Conservation (phyloP, 2,113 vertebrate genomes). For the Eublepharis macularius region DNA sequence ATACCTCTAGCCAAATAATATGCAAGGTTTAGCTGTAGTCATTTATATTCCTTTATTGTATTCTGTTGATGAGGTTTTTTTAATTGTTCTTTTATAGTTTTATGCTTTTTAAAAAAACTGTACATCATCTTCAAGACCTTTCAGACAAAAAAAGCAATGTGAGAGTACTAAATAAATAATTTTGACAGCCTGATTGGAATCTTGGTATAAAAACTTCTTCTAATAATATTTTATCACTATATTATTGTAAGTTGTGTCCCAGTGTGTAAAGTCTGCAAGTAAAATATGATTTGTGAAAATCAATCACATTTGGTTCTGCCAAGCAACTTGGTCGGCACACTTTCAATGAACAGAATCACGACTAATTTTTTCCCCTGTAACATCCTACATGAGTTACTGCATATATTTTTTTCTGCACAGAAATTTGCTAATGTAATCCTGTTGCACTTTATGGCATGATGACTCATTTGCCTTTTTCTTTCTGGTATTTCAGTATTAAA, state of each 20-base stretch:
- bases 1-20: too few relatives aligned
- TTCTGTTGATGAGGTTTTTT: background rate
- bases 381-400: slow-evolving; percentile 38
- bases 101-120: background rate
- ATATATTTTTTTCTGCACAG: slow-evolving; percentile 24
- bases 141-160: background rate
- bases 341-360: slow-evolving; percentile 19
- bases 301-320: background rate
- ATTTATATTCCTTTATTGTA: background rate
- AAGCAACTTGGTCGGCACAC: background rate
- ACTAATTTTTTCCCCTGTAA: background rate
- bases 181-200: background rate
- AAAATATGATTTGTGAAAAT: background rate
- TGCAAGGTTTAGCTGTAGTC: too few relatives aligned
- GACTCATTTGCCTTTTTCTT: slow-evolving; percentile 47
- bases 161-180: background rate
- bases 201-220: background rate
- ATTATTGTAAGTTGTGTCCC: background rate
- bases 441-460: slow-evolving; percentile 32
- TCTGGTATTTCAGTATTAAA: slow-evolving; percentile 48
- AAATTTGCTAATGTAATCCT: slow-evolving; percentile 48
- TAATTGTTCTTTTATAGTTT: background rate
- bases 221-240: background rate
- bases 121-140: background rate
- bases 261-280: background rate